These are phyloP conservation scores for Watsonalla cultraria DNA, from an alignment of 2,888 invertebrate species.

Conservation along the genomic window DNA sequence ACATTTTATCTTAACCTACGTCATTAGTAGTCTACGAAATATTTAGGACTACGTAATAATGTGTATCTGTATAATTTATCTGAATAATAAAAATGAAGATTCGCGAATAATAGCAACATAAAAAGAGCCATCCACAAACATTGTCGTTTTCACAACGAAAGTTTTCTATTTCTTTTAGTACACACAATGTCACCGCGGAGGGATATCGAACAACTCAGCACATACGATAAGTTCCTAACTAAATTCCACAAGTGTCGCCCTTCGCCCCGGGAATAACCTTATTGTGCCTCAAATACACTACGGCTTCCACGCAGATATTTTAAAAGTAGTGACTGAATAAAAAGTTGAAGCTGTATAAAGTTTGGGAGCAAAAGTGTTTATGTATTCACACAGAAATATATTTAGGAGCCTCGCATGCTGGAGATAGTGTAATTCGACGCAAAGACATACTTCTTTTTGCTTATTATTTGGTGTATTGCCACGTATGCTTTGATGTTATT, in stretches of 20 bases:
- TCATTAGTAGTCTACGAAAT: no score
- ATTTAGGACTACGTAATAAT: no score
- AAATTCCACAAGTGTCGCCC: slow-evolving; percentile 38
- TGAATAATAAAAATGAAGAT: no score
- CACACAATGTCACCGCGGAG: slow-evolving; percentile 13
- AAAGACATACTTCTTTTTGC: slow-evolving; percentile 26
- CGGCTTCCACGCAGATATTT: slow-evolving; percentile 29
- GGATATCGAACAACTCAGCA: slow-evolving; percentile 28
- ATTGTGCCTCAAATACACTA: slow-evolving; percentile 44
- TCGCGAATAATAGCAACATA: no score
- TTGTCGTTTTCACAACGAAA: slow-evolving; percentile 5
- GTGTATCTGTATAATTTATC: no score
- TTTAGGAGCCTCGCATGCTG: slow-evolving; percentile 24
- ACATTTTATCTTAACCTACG: no score
- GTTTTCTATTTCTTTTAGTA: slow-evolving; percentile 10
- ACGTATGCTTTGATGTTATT: slow-evolving; percentile 38
- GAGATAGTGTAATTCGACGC: slow-evolving; percentile 23
- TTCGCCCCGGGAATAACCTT: slow-evolving; percentile 42
- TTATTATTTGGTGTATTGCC: slow-evolving; percentile 40
- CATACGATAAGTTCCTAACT: slow-evolving; percentile 46
- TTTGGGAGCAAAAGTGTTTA: slow-evolving; percentile 24
- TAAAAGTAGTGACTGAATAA: slow-evolving; percentile 33
- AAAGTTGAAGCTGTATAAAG: slow-evolving; percentile 35
- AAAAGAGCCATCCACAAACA: not conserved
- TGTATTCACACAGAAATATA: slow-evolving; percentile 22